Conservation (phyloP, 2,113 vertebrate species). For the Cyrtonyx montezumae region DNA sequence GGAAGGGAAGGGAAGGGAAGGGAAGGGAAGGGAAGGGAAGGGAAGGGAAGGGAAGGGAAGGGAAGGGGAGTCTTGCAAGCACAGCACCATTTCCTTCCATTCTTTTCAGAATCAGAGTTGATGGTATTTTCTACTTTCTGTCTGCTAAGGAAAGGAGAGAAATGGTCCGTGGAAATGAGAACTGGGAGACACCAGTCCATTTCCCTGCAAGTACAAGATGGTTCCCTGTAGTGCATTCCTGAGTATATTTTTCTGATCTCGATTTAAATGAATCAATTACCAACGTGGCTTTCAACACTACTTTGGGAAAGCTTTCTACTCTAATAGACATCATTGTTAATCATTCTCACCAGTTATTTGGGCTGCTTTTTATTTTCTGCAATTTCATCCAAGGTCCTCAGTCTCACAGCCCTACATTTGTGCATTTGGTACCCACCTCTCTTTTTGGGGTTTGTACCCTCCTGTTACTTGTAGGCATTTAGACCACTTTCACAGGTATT, state of each 20-base stretch:
- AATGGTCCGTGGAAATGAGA: slow-evolving; percentile 66
- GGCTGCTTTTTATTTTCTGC: slow-evolving; percentile 11
- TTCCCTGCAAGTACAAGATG: slow-evolving; percentile 18
- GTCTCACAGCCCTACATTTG: neutral
- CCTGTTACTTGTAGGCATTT: neutral
- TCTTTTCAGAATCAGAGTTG: neutral
- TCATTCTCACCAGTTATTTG: slow-evolving; percentile 35
- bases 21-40: too few species aligned
- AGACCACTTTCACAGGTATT: neutral
- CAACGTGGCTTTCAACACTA: neutral
- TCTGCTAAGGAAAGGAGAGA: slow-evolving; percentile 1
- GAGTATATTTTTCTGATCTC: neutral
- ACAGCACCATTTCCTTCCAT: neutral
- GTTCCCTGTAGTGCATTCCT: neutral
- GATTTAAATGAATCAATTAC: slow-evolving; percentile 63
- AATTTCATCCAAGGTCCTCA: neutral
- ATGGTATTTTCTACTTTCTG: slow-evolving; percentile 9
- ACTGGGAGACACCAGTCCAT: slow-evolving; percentile 36
- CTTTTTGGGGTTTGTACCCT: neutral
- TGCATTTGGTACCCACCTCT: neutral
- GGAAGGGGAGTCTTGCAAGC: neutral
- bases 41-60: neutral
- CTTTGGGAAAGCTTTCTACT: slow-evolving; percentile 1
- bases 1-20: neutral
- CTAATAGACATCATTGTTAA: slow-evolving; percentile 22